Evolutionary conservation across 2,797 vertebrate genomes (phyloP), one percentile per base, ranked within the genome.

Genomic region (Paratrypauchen microcephalus): DNA sequence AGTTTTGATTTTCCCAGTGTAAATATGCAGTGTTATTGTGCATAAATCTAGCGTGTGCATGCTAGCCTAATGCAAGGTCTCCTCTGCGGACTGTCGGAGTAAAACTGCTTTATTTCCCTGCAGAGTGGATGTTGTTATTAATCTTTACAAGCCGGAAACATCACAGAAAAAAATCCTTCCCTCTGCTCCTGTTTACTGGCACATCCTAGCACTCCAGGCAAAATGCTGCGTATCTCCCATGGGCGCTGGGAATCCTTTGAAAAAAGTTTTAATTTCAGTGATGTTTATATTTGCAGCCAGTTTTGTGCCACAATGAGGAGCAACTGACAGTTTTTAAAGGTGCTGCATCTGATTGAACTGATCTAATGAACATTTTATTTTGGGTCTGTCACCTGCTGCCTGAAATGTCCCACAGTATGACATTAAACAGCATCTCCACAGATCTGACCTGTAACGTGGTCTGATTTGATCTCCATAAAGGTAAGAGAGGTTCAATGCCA

Each of bases 101-200:
- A 72, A 80, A 77, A 80, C 57, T 16, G 57, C 41, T 79, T 83
- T 80, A 80, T 87, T 85, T 86, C 78, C 80, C 78, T 64, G 56
- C 23, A 70, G 79, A 78, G 60, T 26, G 2, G 57, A 28, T 6
- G 71, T 60, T 79, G 50, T 75, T 82, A 83, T 86, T 84, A 76
- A 82, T 86, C 71, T 72, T 78, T 62, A 65, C 60, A 57, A 36
- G 70, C 24, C 48, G n/a, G 64, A 77, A 74, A 81, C 72, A 58
- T 83, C 69, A 11, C 12, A 45, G 56, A 80, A 72, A 76, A 26
- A 26, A 26, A 26, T 4, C 58, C 70, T 72, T 70, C 62, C 57
- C 58, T 74, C 39, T 32, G 48, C 74, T 77, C 60, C 18, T 1
- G 11, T 28, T 18, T n/a, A 36, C 58, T 30, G 32, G 30, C 16